Conservation (phyloP, 2,113 vertebrate genomes). For the Oncorhynchus gorbuscha region DNA sequence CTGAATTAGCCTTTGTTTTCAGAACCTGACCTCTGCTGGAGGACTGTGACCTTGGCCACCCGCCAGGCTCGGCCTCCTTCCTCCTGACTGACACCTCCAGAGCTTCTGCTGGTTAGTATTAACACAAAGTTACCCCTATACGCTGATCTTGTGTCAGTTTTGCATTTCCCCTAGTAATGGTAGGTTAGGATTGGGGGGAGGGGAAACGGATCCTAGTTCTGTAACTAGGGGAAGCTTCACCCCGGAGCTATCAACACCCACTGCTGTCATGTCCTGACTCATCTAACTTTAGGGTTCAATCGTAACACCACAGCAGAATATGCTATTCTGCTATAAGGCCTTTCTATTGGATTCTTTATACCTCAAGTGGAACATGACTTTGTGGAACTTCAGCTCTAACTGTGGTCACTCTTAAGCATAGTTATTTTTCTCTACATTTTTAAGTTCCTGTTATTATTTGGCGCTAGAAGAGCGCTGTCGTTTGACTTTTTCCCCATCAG, state of each 20-base stretch:
- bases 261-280: too few relatives aligned
- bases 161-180: too few relatives aligned
- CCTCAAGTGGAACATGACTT: too few relatives aligned
- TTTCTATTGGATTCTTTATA: too few relatives aligned
- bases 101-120: constrained; percentile 61
- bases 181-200: too few relatives aligned
- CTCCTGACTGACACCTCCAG: constrained; percentile 56
- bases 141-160: too few relatives aligned
- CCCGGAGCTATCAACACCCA: too few relatives aligned
- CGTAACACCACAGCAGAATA: too few relatives aligned
- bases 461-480: neutral
- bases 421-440: neutral
- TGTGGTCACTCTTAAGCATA: neutral
- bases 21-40: constrained; percentile 67
- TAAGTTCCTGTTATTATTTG: constrained; percentile 11
- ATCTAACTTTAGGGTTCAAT: too few relatives aligned
- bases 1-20: constrained; percentile 29
- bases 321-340: too few relatives aligned
- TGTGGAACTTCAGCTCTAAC: neutral
- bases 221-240: too few relatives aligned
- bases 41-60: constrained; percentile 66
- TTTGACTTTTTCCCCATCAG: constrained; percentile 10
- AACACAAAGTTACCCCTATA: neutral
- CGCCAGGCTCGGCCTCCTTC: constrained; percentile 68
- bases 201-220: too few relatives aligned